Base-by-base conservation (phyloP, 2,888 invertebrate genomes). In the Lacanobia wlatinum region DNA sequence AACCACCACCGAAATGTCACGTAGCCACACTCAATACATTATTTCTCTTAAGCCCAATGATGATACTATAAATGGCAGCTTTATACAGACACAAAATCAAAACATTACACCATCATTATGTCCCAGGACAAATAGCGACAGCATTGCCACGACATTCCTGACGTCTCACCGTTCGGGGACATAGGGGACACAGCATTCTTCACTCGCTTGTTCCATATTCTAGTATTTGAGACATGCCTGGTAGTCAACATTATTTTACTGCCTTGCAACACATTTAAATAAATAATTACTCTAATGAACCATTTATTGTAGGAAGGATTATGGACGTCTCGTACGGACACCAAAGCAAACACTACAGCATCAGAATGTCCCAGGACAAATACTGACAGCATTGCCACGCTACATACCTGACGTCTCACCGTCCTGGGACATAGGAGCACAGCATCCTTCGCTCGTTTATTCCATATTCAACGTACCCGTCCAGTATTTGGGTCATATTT, bases 401-500 rank as follows among this genome's bases (percentile, higher is more conserved):
- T 67, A 70, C 59, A 40, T 10, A 23, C 43, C 21, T 34, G 34
- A 50, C 50, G 18, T 53, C 59, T 16, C 58, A 2, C 40, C 59
- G 77, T 67, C 64, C 64, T 55, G 81, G 80, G 81, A 82, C 68
- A 23, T 62, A 64, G 56, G 21, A 60, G n/a, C 38, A 55, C 72
- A 52, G 34, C 64, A 64, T 66, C 67, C 73, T 66, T 28, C 50
- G 53, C 46, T 80, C 73, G 73, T 75, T 73, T 85, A 86, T 87
- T 84, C 82, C 77, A 73, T 76, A 84, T 83, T 84, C 78, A 74
- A 68, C 69, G 71, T 59, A 75, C 18, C 43, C 70, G 84, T 81
- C 83, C 83, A 78, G 80, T 85, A 90, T 91, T 89, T 88, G 84
- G 90, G 90, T 90, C 90, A 90, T 87, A 89, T 90, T 88, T 88